phyloP scores from a whole-genome alignment of 2,113 vertebrate genomes.

The Muscicapa adusta region DNA sequence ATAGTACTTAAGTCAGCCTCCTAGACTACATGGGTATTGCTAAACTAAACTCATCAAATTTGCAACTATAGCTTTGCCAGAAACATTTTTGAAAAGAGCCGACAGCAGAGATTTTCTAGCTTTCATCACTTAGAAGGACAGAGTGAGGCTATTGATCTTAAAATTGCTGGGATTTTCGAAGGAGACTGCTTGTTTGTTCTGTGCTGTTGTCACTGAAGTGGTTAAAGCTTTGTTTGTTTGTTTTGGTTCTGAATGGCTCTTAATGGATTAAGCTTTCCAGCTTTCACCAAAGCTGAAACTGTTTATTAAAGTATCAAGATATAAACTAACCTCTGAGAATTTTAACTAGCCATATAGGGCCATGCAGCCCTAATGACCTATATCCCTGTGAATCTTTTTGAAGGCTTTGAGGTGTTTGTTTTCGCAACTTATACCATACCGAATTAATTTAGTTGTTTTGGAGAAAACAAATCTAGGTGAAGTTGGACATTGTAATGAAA shows the following conservation, averaged over 20 bases:
- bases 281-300: constrained; percentile 77
- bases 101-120: constrained; percentile 74
- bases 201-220: constrained; percentile 78
- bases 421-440: neutral
- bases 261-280: constrained; percentile 82
- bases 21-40: constrained; percentile 58
- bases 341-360: constrained; percentile 15
- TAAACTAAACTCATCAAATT: constrained; percentile 67
- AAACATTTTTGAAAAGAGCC: constrained; percentile 56
- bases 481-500: neutral
- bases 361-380: neutral
- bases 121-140: constrained; percentile 74
- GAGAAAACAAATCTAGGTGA: neutral
- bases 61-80: constrained; percentile 59
- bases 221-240: constrained; percentile 86
- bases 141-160: constrained; percentile 77
- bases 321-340: constrained; percentile 67
- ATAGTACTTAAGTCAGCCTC: constrained; percentile 61
- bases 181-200: constrained; percentile 76
- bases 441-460: constrained; percentile 2
- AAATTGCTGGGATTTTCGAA: constrained; percentile 77
- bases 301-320: constrained; percentile 75
- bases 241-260: constrained; percentile 83
- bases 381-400: neutral
- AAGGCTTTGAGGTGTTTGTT: constrained; percentile 11